phyloP scores from a whole-genome alignment of 2,888 invertebrate genomes.

The Lagria hirta region DNA sequence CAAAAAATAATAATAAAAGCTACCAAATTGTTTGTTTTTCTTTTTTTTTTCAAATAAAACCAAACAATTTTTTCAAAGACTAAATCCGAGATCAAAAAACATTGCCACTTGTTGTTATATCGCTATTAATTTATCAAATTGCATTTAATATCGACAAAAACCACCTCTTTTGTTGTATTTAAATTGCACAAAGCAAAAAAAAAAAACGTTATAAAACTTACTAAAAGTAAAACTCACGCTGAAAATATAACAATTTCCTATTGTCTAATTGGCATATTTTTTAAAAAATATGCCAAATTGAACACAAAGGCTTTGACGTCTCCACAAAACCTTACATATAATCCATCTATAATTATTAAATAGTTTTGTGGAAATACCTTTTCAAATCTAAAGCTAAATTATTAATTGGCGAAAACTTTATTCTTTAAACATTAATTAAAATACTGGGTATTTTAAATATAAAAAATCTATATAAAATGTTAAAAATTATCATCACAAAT shows the following conservation, averaged over 20 bases:
- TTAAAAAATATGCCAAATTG: conserved; percentile 44
- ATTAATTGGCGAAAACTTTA: conserved; percentile 34
- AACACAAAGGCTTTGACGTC: conserved; percentile 40
- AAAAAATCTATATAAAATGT: conserved; percentile 47
- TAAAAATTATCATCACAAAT: conserved; percentile 50
- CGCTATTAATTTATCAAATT: conserved; percentile 32
- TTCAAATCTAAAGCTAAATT: conserved; percentile 35
- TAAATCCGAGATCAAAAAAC: conserved; percentile 52
- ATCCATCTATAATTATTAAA: neutral
- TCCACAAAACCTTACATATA: conserved; percentile 28
- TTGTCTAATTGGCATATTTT: conserved; percentile 31
- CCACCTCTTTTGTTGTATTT: conserved; percentile 19
- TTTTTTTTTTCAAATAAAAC: conserved; percentile 29
- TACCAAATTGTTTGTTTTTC: conserved; percentile 43
- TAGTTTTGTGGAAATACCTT: conserved; percentile 36
- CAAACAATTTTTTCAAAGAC: conserved; percentile 30
- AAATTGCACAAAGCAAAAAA: conserved; percentile 37
- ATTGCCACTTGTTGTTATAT: conserved; percentile 54
- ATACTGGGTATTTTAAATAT: conserved; percentile 49
- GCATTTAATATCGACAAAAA: conserved; percentile 28
- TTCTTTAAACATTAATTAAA: conserved; percentile 34
- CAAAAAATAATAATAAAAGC: conserved; percentile 43
- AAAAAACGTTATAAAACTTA: conserved; percentile 11
- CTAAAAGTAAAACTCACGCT: conserved; percentile 18
- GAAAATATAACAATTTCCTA: conserved; percentile 25